Evolutionary conservation across 2,888 invertebrate species (phyloP).

Genomic region (Druceiella hillmani): DNA sequence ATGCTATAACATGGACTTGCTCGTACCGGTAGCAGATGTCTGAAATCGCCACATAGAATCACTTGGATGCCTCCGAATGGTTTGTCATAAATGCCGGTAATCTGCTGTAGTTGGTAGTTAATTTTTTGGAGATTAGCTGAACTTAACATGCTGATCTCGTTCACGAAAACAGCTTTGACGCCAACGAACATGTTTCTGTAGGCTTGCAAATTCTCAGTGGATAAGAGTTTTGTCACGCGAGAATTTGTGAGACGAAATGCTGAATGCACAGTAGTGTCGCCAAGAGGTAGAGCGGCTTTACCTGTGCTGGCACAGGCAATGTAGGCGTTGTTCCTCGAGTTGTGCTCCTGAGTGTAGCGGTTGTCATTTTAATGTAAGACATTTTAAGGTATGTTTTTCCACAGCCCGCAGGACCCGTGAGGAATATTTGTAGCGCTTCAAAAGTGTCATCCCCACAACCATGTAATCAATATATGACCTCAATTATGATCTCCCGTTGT

Average conservation of each 20-base stretch:
- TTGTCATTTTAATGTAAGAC: constrained; percentile 31
- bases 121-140: constrained; percentile 15
- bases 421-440: constrained; percentile 18
- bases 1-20: constrained; percentile 27
- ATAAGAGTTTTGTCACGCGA: constrained; percentile 17
- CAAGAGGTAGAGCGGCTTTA: constrained; percentile 29
- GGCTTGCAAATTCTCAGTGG: constrained; percentile 20
- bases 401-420: constrained; percentile 25
- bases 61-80: constrained; percentile 22
- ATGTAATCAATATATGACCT: constrained; percentile 23
- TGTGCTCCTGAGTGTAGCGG: constrained; percentile 25
- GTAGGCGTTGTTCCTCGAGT: constrained; percentile 29
- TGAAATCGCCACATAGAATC: too few relatives aligned
- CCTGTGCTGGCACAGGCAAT: constrained; percentile 30
- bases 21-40: too few relatives aligned
- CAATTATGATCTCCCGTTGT: constrained; percentile 20
- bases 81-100: constrained; percentile 20
- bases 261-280: constrained; percentile 29
- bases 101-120: constrained; percentile 20
- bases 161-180: constrained; percentile 22
- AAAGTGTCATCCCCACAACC: constrained; percentile 13
- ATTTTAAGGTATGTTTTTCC: constrained; percentile 25
- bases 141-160: constrained; percentile 26
- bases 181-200: too few relatives aligned
- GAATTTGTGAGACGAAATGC: constrained; percentile 23